Evolutionary conservation across 1,140 invertebrate genomes (phyloP), one percentile per base, ranked within the genome.

Genomic region (Ruditapes philippinarum): DNA sequence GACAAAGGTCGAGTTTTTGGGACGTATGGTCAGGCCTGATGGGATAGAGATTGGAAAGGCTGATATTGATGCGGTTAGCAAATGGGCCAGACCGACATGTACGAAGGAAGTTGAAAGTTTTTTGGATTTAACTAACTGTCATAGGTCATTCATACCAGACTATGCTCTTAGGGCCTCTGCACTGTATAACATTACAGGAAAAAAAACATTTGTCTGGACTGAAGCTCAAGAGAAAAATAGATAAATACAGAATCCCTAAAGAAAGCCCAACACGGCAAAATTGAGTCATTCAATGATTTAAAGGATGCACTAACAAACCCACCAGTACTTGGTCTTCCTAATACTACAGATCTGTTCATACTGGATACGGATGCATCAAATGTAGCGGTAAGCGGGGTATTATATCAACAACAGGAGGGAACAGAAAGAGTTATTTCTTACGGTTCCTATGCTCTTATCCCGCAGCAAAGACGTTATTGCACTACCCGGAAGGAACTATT

Each of bases 401-500:
- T 49, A 12, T 31, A 11, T 25, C 65, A 70, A 22, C 3, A 31
- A 9, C 65, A 70, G 38, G 3, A 70, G 2, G 65, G 22, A 22
- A 22, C 11, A 11, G 65, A 33, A 33, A 80, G n/a, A 54, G 76
- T 54, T 54, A 80, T 80, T 31, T 25, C 11, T 51, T 80, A 80
- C 31, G 76, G 45, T 4, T 31, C n/a, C 4, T 80, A 31, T 28
- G 14, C 76, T 9, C 14, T 80, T 19, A 12, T 49, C 22, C 22
- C 36, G 11, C 22, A 80, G 25, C 76, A 60, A 31, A 54, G 31
- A 5, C 14, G 49, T n/a, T 80, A 80, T n/a, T 80, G 76, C 31
- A 57, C 51, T 3, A 80, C 76, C 25, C 45, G 76, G 2, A 80
- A 80, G 28, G 76, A 80, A 80, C 25, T 80, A 2, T 33, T 80